Base-by-base conservation (phyloP, 2,888 invertebrate species). In the Eupithecia subumbrata region DNA sequence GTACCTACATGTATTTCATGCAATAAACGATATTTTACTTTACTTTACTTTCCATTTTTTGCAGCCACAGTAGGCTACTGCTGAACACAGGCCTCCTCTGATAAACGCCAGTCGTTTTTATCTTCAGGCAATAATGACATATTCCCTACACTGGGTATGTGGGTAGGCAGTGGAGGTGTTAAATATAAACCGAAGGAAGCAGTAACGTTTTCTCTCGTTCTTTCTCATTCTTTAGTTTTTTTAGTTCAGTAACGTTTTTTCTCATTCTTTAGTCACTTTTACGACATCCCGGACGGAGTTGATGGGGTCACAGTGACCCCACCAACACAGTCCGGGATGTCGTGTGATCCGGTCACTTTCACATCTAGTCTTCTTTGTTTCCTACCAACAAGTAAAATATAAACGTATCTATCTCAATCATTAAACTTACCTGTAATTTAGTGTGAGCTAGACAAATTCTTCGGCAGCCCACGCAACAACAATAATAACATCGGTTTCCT, bases 401-500 rank as follows among this genome's bases (percentile, higher is more conserved):
- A 60, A 60, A 25, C 5, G 14, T 12, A 60, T 25, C 60, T 14
- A 25, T 60, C 60, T 60, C 12, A 14, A 25, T 60, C 60, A 60
- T 25, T 22, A 56, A 56, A 11, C 52, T 56, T 22, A 64, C 64
- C 64, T 72, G 60, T 60, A 77, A 70, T 70, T 60, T 25, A 70
- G 40, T 14, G 45, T 72, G 72, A 76, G 69, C 71, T 56, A 72
- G 69, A 77, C 45, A 74, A 70, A 72, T 56, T 70, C 40, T 52
- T n/a, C 40, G 37, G n/a, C 67, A 78, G 56, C 67, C 64, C 78
- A 76, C 71, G 77, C 74, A 71, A 77, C 64, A 60, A 70, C 70
- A 79, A 79, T 78, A 81, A 78, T 78, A 80, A 80, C 74, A 76
- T 70, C 60, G 25, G 60, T 75, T 75, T 75, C 76, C 76, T 73